Evolutionary conservation across 2,113 vertebrate genomes (phyloP).

Genomic region (Rafetus swinhoei): DNA sequence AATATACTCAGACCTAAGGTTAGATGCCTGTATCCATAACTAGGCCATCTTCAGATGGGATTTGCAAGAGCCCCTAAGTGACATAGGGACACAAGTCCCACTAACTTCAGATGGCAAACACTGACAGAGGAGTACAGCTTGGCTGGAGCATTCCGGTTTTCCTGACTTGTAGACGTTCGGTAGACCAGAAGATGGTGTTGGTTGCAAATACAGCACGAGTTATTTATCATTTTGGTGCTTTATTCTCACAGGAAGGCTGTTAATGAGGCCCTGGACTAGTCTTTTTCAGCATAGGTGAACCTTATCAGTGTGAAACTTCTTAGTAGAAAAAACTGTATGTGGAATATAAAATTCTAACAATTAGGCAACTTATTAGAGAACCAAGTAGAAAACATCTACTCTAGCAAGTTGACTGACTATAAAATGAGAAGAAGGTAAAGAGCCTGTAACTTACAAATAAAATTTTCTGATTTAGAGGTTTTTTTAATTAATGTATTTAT

Average conservation of each 20-base stretch:
- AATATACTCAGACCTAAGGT: not conserved
- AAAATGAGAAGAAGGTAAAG: not conserved
- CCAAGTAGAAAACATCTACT: not conserved
- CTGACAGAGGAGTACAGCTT: rapidly evolving
- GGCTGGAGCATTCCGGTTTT: not conserved
- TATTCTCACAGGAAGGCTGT: not conserved
- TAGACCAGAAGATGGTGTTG: not conserved
- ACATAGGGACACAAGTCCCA: not conserved
- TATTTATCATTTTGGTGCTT: not conserved
- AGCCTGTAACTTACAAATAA: not conserved
- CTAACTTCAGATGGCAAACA: too few species aligned
- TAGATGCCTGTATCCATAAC: not conserved
- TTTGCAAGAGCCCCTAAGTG: not conserved
- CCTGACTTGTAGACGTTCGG: not conserved
- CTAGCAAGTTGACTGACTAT: not conserved
- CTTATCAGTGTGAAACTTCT: not conserved
- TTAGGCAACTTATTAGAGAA: not conserved
- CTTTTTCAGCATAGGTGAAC: not conserved
- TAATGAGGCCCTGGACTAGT: not conserved
- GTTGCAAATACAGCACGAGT: not conserved
- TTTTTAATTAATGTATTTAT: not conserved
- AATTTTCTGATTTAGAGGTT: not conserved
- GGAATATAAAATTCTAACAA: not conserved
- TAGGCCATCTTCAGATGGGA: not conserved
- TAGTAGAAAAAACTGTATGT: not conserved